phyloP scores from a whole-genome alignment of 1,140 invertebrate genomes.

The Drosophila tsacasi region DNA sequence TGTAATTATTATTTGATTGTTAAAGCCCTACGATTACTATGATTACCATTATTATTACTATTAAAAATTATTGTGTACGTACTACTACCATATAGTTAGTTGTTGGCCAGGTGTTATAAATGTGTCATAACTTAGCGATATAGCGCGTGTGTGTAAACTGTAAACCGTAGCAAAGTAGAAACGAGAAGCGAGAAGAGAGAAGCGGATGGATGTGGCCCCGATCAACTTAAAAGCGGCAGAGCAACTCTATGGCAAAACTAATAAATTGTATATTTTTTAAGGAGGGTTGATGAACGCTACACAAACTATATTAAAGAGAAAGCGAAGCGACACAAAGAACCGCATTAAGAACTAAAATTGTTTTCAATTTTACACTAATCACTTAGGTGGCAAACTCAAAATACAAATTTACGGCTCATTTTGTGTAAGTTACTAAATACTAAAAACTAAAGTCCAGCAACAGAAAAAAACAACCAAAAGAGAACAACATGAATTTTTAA shows the following conservation, averaged over 20 bases:
- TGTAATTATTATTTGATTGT: slow-evolving; percentile 43
- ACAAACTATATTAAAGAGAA: slow-evolving; percentile 26
- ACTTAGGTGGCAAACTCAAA: slow-evolving; percentile 41
- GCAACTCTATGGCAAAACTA: slow-evolving; percentile 62
- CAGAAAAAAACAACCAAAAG: slow-evolving; percentile 32
- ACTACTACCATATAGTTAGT: slow-evolving; percentile 43
- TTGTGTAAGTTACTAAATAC: slow-evolving; percentile 45
- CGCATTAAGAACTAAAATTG: slow-evolving; percentile 60
- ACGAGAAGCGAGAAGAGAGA: neutral
- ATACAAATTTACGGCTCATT: slow-evolving; percentile 61
- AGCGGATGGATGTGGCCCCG: slow-evolving; percentile 20
- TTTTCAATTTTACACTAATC: slow-evolving; percentile 75
- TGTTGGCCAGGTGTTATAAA: slow-evolving; percentile 45
- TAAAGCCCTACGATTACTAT: slow-evolving; percentile 50
- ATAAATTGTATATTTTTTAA: slow-evolving; percentile 64
- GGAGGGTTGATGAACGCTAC: slow-evolving; percentile 10
- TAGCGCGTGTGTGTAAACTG: slow-evolving; percentile 45
- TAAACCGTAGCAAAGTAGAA: slow-evolving; percentile 39
- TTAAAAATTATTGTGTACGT: slow-evolving; percentile 50
- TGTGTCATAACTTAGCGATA: slow-evolving; percentile 46
- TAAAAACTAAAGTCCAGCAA: slow-evolving; percentile 43
- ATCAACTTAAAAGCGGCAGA: slow-evolving; percentile 42
- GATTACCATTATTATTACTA: slow-evolving; percentile 44
- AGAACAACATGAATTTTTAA: slow-evolving; percentile 27
- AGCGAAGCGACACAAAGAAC: slow-evolving; percentile 36